Conservation (phyloP, 2,113 vertebrate genomes). For the Gobio gobio region DNA sequence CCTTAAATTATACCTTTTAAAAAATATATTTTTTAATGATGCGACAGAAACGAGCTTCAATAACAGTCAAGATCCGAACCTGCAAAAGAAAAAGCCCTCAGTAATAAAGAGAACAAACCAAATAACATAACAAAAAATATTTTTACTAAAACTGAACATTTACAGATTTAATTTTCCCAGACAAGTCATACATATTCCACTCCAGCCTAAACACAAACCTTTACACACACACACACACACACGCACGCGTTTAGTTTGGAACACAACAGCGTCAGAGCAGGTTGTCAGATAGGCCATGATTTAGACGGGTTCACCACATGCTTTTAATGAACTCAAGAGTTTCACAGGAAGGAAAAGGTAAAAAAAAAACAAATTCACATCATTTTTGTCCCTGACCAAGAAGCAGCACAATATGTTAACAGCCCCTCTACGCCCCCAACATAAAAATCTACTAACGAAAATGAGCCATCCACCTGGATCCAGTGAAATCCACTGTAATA, state of each 20-base stretch:
- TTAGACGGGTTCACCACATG: slow-evolving; percentile 46
- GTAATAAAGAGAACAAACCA: slow-evolving; percentile 49
- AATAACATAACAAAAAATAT: slow-evolving; percentile 56
- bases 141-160: slow-evolving; percentile 59
- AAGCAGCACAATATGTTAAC: slow-evolving; percentile 34
- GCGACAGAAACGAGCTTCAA: neutral
- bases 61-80: neutral
- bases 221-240: slow-evolving; percentile 2
- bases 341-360: slow-evolving; percentile 55
- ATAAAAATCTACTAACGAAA: slow-evolving; percentile 50
- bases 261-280: slow-evolving; percentile 36
- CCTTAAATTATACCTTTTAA: neutral
- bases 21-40: neutral
- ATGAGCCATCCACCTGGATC: slow-evolving; percentile 35
- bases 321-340: slow-evolving; percentile 51
- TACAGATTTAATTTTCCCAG: slow-evolving; percentile 54
- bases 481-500: slow-evolving; percentile 28
- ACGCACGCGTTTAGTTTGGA: neutral
- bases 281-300: slow-evolving; percentile 29
- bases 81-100: neutral
- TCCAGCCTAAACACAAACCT: slow-evolving; percentile 38
- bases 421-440: slow-evolving; percentile 23
- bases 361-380: slow-evolving; percentile 53
- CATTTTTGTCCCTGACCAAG: slow-evolving; percentile 37
- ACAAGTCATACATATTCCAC: slow-evolving; percentile 54